phyloP scores from a whole-genome alignment of 1,140 invertebrate species.

The roundworm (Caenorhabditis elegans) region WBcel235 BX284603.4:438001-438500 shows the following conservation, averaged over 20 bases:
- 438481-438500: background rate
- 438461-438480: slow-evolving; percentile 14
- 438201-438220: background rate
- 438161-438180: background rate
- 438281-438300: background rate
- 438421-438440: background rate
- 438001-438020: no score
- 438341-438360: background rate
- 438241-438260: background rate
- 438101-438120: no score
- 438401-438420: background rate
- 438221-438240: background rate
- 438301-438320: background rate
- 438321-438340: background rate
- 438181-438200: background rate
- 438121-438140: background rate
- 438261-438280: background rate
- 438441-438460: background rate
- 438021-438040: no score
- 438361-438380: background rate
- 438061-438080: no score
- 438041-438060: no score
- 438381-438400: no score
- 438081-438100: no score
- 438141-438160: background rate